A percentile compares a stretch with the other conserved stretches of the same genome.
These are phyloP conservation scores for Littorina saxatilis DNA, from an alignment of 1,140 invertebrate species.

Conservation along the genomic window DNA sequence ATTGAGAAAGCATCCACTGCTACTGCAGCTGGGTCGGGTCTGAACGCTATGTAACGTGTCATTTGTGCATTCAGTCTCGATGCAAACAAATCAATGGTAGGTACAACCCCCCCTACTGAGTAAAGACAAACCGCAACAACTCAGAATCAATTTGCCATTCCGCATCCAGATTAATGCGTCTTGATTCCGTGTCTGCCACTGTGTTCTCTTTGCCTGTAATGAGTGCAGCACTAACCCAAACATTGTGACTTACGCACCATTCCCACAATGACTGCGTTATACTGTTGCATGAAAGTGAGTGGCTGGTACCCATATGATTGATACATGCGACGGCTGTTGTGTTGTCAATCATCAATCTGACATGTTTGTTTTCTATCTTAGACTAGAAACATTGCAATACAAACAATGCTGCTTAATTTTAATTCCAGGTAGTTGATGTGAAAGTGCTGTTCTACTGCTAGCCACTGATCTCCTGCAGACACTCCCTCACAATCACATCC, in stretches of 20 bases:
- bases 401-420: slow-evolving; percentile 31
- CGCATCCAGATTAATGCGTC: neutral
- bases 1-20: slow-evolving; percentile 14
- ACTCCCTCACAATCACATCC: slow-evolving; percentile 7
- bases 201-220: neutral
- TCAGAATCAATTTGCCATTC: neutral
- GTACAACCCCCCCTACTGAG: neutral
- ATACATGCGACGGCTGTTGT: slow-evolving; percentile 35
- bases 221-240: slow-evolving; percentile 13
- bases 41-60: neutral
- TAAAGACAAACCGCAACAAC: neutral
- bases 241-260: neutral
- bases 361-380: slow-evolving; percentile 22
- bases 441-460: neutral
- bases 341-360: slow-evolving; percentile 36
- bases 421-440: slow-evolving; percentile 44
- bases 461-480: slow-evolving; percentile 33
- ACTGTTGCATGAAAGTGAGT: slow-evolving; percentile 15
- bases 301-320: slow-evolving; percentile 39
- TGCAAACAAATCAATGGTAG: neutral
- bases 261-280: slow-evolving; percentile 22
- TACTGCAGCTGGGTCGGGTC: neutral
- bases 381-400: slow-evolving; percentile 12
- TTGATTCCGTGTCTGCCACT: neutral
- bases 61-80: neutral